Conservation (phyloP, 1,140 invertebrate species). For the Drosophila seguyi region DNA sequence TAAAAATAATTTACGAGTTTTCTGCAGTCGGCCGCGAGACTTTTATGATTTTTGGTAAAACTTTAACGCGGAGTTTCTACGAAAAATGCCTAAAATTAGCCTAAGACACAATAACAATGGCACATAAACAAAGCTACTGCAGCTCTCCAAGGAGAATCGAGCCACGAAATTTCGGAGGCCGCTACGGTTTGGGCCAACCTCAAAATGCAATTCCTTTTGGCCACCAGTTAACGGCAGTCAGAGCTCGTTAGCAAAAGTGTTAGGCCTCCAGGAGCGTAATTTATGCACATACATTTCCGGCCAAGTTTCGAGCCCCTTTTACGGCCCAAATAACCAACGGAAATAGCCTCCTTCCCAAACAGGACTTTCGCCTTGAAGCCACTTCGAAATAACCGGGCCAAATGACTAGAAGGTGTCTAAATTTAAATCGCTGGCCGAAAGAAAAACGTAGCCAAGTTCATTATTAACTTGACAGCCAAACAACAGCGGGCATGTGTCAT, state of each 20-base stretch:
- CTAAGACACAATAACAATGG: conserved; percentile 17
- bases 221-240: conserved; percentile 37
- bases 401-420: conserved; percentile 28
- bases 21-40: conserved; percentile 56
- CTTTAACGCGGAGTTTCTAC: conserved; percentile 52
- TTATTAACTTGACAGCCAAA: conserved; percentile 56
- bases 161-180: conserved; percentile 12
- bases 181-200: conserved; percentile 39
- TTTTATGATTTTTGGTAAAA: conserved; percentile 49
- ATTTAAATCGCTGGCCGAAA: conserved; percentile 38
- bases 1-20: conserved; percentile 81
- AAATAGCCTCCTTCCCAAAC: conserved; percentile 31
- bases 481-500: conserved; percentile 42
- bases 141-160: conserved; percentile 18
- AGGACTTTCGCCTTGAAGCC: conserved; percentile 44
- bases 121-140: conserved; percentile 44
- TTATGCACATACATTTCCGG: conserved; percentile 50
- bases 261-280: conserved; percentile 37
- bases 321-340: conserved; percentile 10
- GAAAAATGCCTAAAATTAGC: conserved; percentile 57
- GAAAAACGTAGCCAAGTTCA: conserved; percentile 50
- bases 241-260: conserved; percentile 37
- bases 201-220: conserved; percentile 27
- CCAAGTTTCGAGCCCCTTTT: conserved; percentile 10
- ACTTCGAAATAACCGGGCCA: conserved; percentile 4